These are phyloP conservation scores for Lindbergichthys nudifrons DNA, from an alignment of 2,797 vertebrate species.

Conservation along the genomic window DNA sequence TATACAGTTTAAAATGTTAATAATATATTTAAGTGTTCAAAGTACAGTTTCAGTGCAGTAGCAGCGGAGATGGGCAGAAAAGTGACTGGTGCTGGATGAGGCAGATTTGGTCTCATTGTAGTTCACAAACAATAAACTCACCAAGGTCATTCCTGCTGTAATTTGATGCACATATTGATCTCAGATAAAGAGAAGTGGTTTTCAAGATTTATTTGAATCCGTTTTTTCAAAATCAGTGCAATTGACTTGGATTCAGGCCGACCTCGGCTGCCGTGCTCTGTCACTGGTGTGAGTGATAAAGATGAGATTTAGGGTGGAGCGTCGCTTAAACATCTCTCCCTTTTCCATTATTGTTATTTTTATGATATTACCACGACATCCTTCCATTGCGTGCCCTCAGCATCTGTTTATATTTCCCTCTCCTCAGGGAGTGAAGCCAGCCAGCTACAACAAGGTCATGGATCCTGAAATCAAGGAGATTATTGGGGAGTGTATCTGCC, in stretches of 20 bases:
- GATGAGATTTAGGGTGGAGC: constrained; percentile 10
- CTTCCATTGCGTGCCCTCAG: constrained; percentile 24
- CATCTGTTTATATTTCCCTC: constrained; percentile 53
- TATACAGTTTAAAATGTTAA: no score
- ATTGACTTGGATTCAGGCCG: constrained; percentile 12
- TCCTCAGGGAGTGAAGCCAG: constrained; percentile 95
- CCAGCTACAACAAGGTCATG: constrained; percentile 97
- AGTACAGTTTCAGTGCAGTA: no score
- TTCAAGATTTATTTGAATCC: not conserved
- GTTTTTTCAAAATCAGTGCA: constrained; percentile 19
- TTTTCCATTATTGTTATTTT: constrained; percentile 22
- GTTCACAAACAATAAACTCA: constrained; percentile 1
- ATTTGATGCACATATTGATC: not conserved
- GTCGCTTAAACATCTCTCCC: not conserved
- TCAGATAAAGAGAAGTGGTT: not conserved
- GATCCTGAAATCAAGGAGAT: constrained; percentile 99
- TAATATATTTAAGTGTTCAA: no score
- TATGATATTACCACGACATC: constrained; percentile 9
- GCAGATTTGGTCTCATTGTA: constrained; percentile 5
- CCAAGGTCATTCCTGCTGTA: not conserved
- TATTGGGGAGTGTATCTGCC: constrained; percentile 98
- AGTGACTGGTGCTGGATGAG: no score
- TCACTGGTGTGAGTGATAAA: constrained; percentile 6
- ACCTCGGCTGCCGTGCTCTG: constrained; percentile 13
- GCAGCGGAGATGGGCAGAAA: no score